A percentile compares a stretch with the other conserved stretches of the same genome.
phyloP scores from a whole-genome alignment of 2,888 invertebrate species.

The Scaptomyza tumidula region DNA sequence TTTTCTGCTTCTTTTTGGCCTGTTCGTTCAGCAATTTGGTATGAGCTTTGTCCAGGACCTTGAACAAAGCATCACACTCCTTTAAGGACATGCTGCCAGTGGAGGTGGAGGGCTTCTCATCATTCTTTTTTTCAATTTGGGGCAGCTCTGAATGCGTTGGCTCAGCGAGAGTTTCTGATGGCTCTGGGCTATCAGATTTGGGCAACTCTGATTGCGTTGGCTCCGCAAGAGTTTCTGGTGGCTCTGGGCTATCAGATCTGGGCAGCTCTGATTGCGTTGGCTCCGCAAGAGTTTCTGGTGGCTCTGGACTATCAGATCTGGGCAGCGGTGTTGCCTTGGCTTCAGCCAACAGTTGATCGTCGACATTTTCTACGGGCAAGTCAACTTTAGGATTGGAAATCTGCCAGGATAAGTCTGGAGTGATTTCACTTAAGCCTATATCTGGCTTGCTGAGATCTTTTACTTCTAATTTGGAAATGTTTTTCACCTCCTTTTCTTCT shows the following conservation, averaged over 20 bases:
- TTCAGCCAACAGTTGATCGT: not conserved
- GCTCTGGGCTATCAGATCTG: not conserved
- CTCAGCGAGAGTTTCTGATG: not conserved
- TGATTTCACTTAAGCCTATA: not conserved
- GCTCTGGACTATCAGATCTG: not conserved
- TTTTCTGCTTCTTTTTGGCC: constrained; percentile 52
- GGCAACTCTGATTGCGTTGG: not conserved
- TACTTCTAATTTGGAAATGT: not conserved
- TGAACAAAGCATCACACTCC: constrained; percentile 64
- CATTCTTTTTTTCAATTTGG: constrained; percentile 3
- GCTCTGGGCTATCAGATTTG: not conserved
- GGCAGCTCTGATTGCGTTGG: not conserved
- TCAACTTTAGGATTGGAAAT: not conserved
- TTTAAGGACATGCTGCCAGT: constrained; percentile 20
- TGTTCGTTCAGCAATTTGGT: constrained; percentile 53
- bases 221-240: not conserved
- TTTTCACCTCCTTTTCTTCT: constrained; percentile 1
- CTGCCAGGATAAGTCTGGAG: not conserved
- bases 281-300: not conserved
- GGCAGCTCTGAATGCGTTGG: not conserved
- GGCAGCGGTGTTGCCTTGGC: not conserved
- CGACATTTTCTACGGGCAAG: not conserved
- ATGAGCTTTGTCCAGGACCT: constrained; percentile 54
- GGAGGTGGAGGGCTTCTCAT: constrained; percentile 15
- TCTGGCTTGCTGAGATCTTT: not conserved